Base-by-base conservation (phyloP, 2,113 vertebrate genomes). In the Delphinus delphis region DNA sequence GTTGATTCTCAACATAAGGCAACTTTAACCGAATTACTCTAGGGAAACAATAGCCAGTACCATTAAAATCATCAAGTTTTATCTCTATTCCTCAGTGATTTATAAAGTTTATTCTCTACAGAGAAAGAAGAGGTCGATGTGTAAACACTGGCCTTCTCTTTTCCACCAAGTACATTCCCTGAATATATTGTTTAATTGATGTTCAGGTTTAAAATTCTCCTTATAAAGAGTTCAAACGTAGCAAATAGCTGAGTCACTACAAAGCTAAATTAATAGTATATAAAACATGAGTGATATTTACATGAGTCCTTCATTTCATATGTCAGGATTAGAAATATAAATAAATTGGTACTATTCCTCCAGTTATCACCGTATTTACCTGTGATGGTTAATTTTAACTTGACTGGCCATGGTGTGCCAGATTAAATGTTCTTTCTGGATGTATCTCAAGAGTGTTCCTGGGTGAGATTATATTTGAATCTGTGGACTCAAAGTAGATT, bases 21-120 rank as follows among this genome's bases (percentile, higher is more conserved):
- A 96, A 82, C 36, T 95, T 15, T 3, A 92, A 97, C 58, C 76
- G 33, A 98, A 89, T 97, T 96, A 88, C 33, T 91, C 36, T 68
- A 36, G 33, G 11, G 77, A 94, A 97, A 97, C 50, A 94, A 95
- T 92, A 84, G 67, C 92, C 77, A 96, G 53, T 95, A 93, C 17
- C 58, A 53, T 68, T 95, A 91, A 87, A 93, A 62, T 77, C 41
- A 44, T 86, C 33, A 80, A 73, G 33, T 67, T 90, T 90, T 81
- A 85, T 89, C 79, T 90, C 68, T 33, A n/a, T 36, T 79, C 28
- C 36, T 41, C 60, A 92, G 25, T 36, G 62, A 91, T 83, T 74
- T 91, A 60, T 89, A 74, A 93, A 92, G 5, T 15, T 10, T 38
- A 58, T 4, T 81, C 86, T 84, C 47, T 79, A 58, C 23, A 93